Base-by-base conservation (phyloP, 2,888 invertebrate species). In the Psylliodes chrysocephalus region DNA sequence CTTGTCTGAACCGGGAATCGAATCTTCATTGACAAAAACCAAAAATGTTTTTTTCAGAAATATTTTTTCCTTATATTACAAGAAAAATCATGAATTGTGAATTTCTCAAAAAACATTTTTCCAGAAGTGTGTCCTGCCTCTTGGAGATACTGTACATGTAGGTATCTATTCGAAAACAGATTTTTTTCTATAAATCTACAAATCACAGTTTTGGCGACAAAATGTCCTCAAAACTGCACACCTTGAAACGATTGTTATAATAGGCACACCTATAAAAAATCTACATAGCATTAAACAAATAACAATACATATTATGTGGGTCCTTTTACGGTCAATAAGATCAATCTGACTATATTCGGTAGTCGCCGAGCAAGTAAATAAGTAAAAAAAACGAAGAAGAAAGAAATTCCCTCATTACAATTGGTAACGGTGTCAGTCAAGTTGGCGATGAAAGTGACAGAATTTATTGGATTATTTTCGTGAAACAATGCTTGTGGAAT, bases 381-480 rank as follows among this genome's bases (percentile, higher is more conserved):
- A 35, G 10, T 35, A 12, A 14, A 35, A 35, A 35, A 35, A 8
- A 35, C 1, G 14, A 35, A 25, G 10, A 49, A 33, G 33, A 51
- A 51, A 33, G 46, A 46, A 46, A 22, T 46, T 44, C 44, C 19
- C 44, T 44, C 44, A 17, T 42, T 18, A 12, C 44, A 44, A 44
- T 44, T 22, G 44, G 30, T 22, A 28, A 51, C 28, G 30, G 33
- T 51, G 51, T 51, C 28, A 28, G 33, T 51, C 51, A 30, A 33
- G 49, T 10, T 12, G 49, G 28, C 8, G 28, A 49, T 14, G 51
- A 51, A 51, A 51, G 51, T 51, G 51, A 51, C 51, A 33, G 51
- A 22, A 51, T 51, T 51, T 51, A 51, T 51, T 30, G 33, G 17
- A 51, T 33, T 22, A 33, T 51, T 51, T 30, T 51, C 28, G 30